Evolutionary conservation across 2,113 vertebrate species (phyloP), one percentile per base, ranked within the genome.

Genomic region (Lethenteron reissneri): DNA sequence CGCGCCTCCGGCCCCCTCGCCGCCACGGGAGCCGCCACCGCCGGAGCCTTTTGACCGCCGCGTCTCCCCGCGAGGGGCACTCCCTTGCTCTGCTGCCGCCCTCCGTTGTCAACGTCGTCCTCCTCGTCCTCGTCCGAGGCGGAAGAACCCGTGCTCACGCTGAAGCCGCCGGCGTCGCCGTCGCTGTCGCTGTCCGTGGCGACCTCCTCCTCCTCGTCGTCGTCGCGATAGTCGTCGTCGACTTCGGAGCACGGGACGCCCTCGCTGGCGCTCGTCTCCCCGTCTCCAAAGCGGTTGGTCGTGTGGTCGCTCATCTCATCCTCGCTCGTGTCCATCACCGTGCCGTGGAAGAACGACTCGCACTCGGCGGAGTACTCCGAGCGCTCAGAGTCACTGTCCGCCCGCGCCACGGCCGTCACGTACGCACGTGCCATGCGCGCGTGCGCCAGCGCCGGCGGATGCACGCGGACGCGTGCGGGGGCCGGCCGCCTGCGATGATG

Each of bases 281-380:
- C 88, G 81, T 94, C 90, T 60, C 89, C 90, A 70, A 95, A 96
- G 81, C 90, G 83, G 81, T 94, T 95, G 2, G 85, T 85, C 25
- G 89, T 95, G 76, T 88, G 90, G 79, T 90, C 87, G 78, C 89
- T 90, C 70, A 77, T 78, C 74, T 91, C 90, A 0, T 95, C 90
- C 75, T 92, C 89, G 1, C 89, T 95, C 5, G 88, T 92, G 82
- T 92, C 90, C 78, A 87, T 77, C 58, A 96, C 86, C 0, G 92
- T 92, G 75, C 89, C 92, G 78, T 91, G 89, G 78, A 94, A 91
- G 58, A 94, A 83, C 17, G 89, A 92, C 69, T 88, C 86, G 0
- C 91, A 96, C 79, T 97, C 90, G 0, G 91, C 90, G 0, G 91
- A 97, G 74, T 92, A 97, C 78, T 97, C 92, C 0, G 91, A 97